These are phyloP conservation scores for Panthera tigris DNA, from an alignment of 2,113 vertebrate species.

Conservation along the genomic window DNA sequence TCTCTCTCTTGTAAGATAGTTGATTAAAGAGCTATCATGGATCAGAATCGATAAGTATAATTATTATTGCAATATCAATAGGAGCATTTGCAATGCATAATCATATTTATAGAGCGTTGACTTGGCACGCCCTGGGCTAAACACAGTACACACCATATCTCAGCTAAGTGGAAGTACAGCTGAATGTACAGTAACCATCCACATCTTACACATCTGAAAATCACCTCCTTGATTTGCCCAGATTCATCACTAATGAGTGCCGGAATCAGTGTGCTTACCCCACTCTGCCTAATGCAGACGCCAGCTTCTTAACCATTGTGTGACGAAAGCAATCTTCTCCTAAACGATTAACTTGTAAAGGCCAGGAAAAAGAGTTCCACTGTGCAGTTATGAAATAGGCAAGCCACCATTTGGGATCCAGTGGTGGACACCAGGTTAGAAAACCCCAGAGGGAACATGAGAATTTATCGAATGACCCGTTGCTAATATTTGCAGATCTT, in stretches of 20 bases:
- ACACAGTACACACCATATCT: fast-evolving
- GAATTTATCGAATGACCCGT: background rate
- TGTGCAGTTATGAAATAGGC: background rate
- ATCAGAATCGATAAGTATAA: background rate
- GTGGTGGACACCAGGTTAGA: background rate
- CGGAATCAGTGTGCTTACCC: background rate
- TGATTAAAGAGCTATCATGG: background rate
- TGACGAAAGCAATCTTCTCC: background rate
- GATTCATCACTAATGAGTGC: background rate
- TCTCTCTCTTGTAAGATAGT: background rate
- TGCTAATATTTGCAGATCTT: background rate
- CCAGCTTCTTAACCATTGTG: background rate
- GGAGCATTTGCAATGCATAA: background rate
- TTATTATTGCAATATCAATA: background rate
- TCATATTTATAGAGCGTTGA: background rate
- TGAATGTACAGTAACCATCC: background rate
- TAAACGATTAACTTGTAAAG: background rate
- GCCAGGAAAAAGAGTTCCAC: background rate
- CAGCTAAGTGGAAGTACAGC: too few species aligned
- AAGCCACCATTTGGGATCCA: background rate
- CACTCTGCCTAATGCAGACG: background rate
- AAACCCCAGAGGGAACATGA: background rate
- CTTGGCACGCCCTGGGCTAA: background rate
- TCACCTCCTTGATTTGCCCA: background rate
- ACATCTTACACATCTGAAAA: background rate